Base-by-base conservation (phyloP, 2,888 invertebrate species). In the Aleiodes leptofemur region DNA sequence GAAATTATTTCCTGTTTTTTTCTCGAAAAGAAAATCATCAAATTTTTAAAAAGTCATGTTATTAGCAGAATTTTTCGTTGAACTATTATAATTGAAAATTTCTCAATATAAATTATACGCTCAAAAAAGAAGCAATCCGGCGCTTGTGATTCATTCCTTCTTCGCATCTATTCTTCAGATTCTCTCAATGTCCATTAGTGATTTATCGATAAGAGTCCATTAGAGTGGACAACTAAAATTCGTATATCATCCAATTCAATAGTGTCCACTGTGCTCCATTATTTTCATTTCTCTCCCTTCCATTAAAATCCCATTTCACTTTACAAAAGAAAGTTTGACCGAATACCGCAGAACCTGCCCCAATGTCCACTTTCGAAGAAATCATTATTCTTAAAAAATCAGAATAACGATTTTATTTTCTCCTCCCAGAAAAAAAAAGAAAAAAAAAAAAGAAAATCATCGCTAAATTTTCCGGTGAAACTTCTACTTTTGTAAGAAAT, bases 151-250 rank as follows among this genome's bases (percentile, higher is more conserved):
- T 51, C 31, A 23, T 66, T 14, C 9, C 9, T 29, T 29, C n/a
- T 29, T 38, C 38, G 38, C 23, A 68, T 29, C 31, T 68, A 50
- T 68, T 68, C 50, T 50, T 23, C 66, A 23, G 23, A 51, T 68
- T 16, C 61, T 43, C 31, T 29, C 51, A 29, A 23, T 23, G 23
- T 23, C 29, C 13, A 23, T 51, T 50, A 48, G 57, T 72, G 72
- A 76, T 76, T 76, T 72, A 76, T 64, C 34, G 56, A 74, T 53
- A 68, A 14, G 29, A 72, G 51, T 76, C 72, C 61, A 59, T 76
- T 72, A 69, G 51, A 14, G 31, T 31, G 51, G 51, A 38, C 43
- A 66, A 66, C 53, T 55, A 3, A 14, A 23, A 61, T 38, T 55
- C 34, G 29, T n/a, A 53, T 66, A 16, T 38, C 53, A 59, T 59